Evolutionary conservation across 2,888 invertebrate genomes (phyloP), one percentile per base, ranked within the genome.

Genomic region (Coelopa pilipes): DNA sequence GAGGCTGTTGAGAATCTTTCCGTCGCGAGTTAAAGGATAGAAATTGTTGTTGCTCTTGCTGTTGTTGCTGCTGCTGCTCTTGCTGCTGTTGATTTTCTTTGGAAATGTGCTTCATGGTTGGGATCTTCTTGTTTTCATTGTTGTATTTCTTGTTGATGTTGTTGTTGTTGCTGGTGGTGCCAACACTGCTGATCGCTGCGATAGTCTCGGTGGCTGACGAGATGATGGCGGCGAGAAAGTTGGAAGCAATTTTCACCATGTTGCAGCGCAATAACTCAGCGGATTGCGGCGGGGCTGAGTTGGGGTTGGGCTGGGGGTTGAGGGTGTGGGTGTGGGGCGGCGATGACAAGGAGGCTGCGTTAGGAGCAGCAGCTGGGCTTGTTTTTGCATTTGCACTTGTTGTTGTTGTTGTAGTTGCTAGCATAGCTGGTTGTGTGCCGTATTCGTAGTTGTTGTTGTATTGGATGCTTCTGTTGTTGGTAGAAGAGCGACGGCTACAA

Each of bases 11-110:
- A 46, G 24, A 11, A 70, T 62, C 73, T 75, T 76, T 78, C 76
- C 75, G 76, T 62, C 73, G 69, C 67, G 77, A 76, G 74, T 75
- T 76, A 74, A 75, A 72, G 73, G 75, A 77, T 75, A 78, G 70
- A 78, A 69, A 73, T 71, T 76, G 65, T 67, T 72, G 75, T 73
- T 75, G 75, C 17, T 71, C 46, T 17, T 59, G 70, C 15, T 57
- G 68, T 67, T 67, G 47, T 65, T 72, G 67, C 63, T 77, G 68
- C 66, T 55, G 73, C 57, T 74, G 55, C 19, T 67, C 50, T 13
- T 71, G 73, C 46, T 59, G 57, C 19, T 34, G 13, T 62, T 49
- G 55, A 15, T 70, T 45, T 19, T 34, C 13, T 46, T 73, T 7
- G 34, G 34, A 34, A 34, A 34, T 34, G 34, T 2, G 2, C 34